Conservation (phyloP, 1,140 invertebrate species). For the Listronotus bonariensis region DNA sequence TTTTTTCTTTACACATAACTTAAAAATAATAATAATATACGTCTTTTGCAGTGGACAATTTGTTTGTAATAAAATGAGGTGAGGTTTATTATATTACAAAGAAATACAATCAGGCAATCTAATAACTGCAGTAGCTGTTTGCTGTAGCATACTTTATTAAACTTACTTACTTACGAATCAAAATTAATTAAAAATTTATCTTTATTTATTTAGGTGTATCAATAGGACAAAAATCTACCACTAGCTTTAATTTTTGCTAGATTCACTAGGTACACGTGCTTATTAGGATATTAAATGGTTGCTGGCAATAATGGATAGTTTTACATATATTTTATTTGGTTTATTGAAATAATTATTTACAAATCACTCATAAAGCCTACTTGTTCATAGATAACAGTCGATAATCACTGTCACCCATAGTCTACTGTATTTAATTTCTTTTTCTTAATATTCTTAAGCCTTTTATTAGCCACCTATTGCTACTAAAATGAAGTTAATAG, state of each 20-base stretch:
- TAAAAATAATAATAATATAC: too few species aligned
- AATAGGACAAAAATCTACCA: constrained; percentile 16
- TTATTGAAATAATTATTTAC: constrained; percentile 41
- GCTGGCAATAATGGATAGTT: constrained; percentile 11
- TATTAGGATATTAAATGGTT: constrained; percentile 7
- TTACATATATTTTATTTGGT: constrained; percentile 37
- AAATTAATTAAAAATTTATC: constrained; percentile 27
- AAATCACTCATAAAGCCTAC: constrained; percentile 39
- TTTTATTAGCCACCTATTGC: too few species aligned
- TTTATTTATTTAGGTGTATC: constrained; percentile 25
- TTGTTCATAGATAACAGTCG: constrained; percentile 36
- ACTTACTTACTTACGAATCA: background rate
- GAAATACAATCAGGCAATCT: too few species aligned
- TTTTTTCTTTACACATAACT: too few species aligned
- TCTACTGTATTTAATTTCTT: constrained; percentile 17
- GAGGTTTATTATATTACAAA: too few species aligned
- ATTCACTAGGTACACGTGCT: constrained; percentile 10
- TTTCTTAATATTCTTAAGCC: constrained; percentile 6
- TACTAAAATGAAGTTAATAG: too few species aligned
- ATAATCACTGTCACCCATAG: constrained; percentile 26
- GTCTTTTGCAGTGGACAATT: too few species aligned
- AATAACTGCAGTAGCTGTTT: background rate
- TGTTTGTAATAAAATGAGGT: too few species aligned
- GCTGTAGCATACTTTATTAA: constrained; percentile 3
- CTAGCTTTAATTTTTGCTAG: constrained; percentile 8